Evolutionary conservation across 2,113 vertebrate species (phyloP).

Genomic region (Dryoscopus gambensis): DNA sequence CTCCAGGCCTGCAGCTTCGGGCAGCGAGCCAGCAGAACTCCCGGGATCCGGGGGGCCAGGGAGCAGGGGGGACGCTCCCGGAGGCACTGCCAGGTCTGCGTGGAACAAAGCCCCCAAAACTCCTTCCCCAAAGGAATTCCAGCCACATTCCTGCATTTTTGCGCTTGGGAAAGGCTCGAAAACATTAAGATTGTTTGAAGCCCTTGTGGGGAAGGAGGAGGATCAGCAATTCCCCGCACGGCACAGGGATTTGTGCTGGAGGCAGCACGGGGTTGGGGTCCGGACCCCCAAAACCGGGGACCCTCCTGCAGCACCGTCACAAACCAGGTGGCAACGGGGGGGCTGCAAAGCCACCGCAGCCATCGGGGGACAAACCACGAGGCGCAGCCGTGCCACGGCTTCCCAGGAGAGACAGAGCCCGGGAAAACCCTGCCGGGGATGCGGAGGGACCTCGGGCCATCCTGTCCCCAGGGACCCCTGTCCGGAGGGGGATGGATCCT

Average conservation of each 20-base stretch:
- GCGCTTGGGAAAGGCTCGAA: background rate
- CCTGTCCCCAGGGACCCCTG: background rate
- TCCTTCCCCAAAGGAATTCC: background rate
- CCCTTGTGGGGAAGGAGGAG: background rate
- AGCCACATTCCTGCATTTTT: background rate
- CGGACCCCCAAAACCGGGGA: fast-evolving
- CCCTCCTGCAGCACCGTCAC: background rate
- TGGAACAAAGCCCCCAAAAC: background rate
- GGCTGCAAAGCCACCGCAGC: background rate
- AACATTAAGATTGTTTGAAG: background rate
- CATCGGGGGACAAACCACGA: background rate
- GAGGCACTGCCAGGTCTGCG: background rate
- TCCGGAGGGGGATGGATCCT: background rate
- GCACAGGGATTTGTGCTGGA: background rate
- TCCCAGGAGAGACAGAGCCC: background rate
- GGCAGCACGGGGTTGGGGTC: background rate
- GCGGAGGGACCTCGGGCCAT: fast-evolving
- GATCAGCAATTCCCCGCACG: background rate
- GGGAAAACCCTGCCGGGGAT: fast-evolving
- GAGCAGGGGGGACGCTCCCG: fast-evolving
- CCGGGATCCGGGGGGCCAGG: background rate
- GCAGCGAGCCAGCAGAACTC: background rate
- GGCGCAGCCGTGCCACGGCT: background rate
- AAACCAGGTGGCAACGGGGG: background rate
- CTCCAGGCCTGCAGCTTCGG: background rate